Evolutionary conservation across 2,797 vertebrate species (phyloP), one percentile per base, ranked within the genome.

Genomic region (Alauda arvensis): DNA sequence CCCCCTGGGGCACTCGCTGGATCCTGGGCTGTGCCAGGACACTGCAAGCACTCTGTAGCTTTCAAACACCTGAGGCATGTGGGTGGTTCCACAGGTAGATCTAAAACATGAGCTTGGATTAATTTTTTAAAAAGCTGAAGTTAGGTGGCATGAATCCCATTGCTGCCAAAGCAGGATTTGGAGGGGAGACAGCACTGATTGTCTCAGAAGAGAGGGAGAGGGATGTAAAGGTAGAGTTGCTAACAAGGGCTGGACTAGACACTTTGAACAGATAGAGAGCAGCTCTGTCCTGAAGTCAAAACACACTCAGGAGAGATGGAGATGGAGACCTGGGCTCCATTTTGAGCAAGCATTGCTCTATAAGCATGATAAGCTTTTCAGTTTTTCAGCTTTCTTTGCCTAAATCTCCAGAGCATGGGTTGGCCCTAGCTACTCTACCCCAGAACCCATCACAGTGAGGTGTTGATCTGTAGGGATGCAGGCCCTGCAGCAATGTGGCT

Each of bases 1-100:
- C 2, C 23, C 9, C 23, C 19, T 0, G 12, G 60, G n/a, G 8
- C 59, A 0, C 24, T 61, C 33, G 2, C 16, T 1, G 1, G 2
- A 17, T 75, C 53, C 43, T 18, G 63, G 23, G 48, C 33, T 61
- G 60, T 66, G 53, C 61, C 42, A 46, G 29, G 28, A 16, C 23
- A 1, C 8, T 20, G 34, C 28, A 13, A 57, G 42, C 45, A 8
- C 42, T 17, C 16, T 1, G 6, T 24, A 11, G 40, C 42, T 68
- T 76, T n/a, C 21, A 28, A 74, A 77, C 10, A 21, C 34, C 19
- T n/a, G 14, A 43, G 42, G 37, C 31, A 12, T 1, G 3, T 23
- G 16, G 23, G 6, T 31, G 12, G 43, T 14, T 40, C 53, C 70
- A 20, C 4, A 33, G 23, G 28, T 18, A 56, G 43, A 65, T 13